Conservation (phyloP, 1,140 invertebrate genomes). For the Ips nitidus region DNA sequence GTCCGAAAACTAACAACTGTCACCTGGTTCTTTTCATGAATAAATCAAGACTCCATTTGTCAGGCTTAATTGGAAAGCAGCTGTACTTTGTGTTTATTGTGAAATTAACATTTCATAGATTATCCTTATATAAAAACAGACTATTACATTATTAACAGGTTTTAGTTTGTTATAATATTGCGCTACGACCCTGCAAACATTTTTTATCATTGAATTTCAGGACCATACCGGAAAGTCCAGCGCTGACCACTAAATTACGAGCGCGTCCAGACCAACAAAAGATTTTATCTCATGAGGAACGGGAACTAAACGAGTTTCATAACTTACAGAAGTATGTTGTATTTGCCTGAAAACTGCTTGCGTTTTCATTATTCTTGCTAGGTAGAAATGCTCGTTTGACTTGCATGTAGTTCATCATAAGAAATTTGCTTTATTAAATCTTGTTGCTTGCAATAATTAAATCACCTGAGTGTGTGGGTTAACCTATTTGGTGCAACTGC, state of each 20-base stretch:
- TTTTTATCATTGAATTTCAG: slow-evolving; percentile 38
- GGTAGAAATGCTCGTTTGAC: background rate
- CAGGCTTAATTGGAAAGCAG: too few relatives aligned
- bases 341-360: background rate
- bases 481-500: background rate
- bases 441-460: background rate
- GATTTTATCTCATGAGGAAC: slow-evolving; percentile 48
- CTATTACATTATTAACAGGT: background rate
- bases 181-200: background rate
- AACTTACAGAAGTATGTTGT: slow-evolving; percentile 11
- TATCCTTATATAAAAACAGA: background rate
- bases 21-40: background rate
- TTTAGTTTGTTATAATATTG: background rate
- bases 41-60: background rate
- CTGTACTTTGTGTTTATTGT: too few relatives aligned
- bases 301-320: slow-evolving; percentile 49
- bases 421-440: background rate
- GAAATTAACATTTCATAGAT: background rate
- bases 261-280: slow-evolving; percentile 34
- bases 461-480: background rate
- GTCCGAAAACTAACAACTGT: too few relatives aligned
- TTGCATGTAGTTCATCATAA: background rate
- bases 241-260: slow-evolving; percentile 51
- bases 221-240: slow-evolving; percentile 53
- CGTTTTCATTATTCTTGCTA: background rate